These are phyloP conservation scores for Tetropium fuscum DNA, from an alignment of 2,888 invertebrate genomes.

Conservation along the genomic window DNA sequence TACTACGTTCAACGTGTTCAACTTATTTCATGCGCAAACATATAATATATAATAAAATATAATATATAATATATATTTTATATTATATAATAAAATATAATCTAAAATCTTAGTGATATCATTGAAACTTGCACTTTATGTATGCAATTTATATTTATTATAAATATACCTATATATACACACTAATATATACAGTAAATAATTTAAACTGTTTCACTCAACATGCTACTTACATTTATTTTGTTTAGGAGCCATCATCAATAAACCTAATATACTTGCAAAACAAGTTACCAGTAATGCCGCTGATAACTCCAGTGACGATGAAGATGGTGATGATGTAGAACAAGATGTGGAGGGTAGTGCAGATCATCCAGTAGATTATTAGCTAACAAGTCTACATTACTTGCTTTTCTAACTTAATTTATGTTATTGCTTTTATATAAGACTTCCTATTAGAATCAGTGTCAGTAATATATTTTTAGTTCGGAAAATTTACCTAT, in stretches of 20 bases:
- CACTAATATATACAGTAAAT: no score
- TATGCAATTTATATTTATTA: no score
- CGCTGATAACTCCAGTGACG: slow-evolving; percentile 74
- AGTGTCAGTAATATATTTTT: slow-evolving; percentile 36
- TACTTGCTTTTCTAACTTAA: slow-evolving; percentile 45
- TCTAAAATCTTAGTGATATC: no score
- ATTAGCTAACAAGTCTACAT: slow-evolving; percentile 66
- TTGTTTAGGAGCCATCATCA: slow-evolving; percentile 45
- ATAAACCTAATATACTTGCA: slow-evolving; percentile 43
- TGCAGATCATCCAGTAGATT: slow-evolving; percentile 81
- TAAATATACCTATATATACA: no score
- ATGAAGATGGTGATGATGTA: slow-evolving; percentile 77
- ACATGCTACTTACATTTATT: background rate
- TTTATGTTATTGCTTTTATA: slow-evolving; percentile 49
- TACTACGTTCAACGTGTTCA: no score
- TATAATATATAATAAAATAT: no score
- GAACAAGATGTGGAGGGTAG: slow-evolving; percentile 80
- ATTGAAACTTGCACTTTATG: no score
- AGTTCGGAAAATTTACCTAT: slow-evolving; percentile 27
- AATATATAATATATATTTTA: no score
- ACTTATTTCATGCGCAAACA: no score
- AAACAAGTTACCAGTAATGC: slow-evolving; percentile 54
- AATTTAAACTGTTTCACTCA: background rate
- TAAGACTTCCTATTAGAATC: slow-evolving; percentile 40
- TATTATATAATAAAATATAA: no score